Conservation (phyloP, 2,113 vertebrate species). For the Phoxinus phoxinus region DNA sequence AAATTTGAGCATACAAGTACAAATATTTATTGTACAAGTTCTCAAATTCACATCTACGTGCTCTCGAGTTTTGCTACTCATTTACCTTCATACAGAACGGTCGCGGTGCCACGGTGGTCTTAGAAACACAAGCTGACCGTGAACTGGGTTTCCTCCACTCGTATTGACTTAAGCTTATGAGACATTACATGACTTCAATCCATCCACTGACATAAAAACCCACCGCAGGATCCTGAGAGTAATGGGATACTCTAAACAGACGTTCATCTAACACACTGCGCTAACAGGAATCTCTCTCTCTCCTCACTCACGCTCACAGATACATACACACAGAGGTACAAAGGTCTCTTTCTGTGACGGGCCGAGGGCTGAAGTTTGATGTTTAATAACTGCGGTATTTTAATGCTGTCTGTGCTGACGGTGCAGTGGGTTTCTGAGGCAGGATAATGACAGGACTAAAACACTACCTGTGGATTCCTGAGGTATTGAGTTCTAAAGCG, state of each 20-base stretch:
- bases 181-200: slow-evolving; percentile 51
- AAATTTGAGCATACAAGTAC: no score
- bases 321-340: slow-evolving; percentile 45
- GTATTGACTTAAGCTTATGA: slow-evolving; percentile 55
- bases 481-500: slow-evolving; percentile 53
- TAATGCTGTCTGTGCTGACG: slow-evolving; percentile 57
- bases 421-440: slow-evolving; percentile 33
- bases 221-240: slow-evolving; percentile 39
- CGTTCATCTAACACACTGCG: slow-evolving; percentile 27
- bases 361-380: slow-evolving; percentile 49
- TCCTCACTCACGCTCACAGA: slow-evolving; percentile 17
- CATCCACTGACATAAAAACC: slow-evolving; percentile 44
- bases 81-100: no score
- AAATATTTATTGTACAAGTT: no score
- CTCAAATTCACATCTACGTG: no score
- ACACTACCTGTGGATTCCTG: slow-evolving; percentile 52
- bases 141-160: slow-evolving; percentile 43
- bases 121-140: slow-evolving; percentile 49
- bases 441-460: slow-evolving; percentile 53
- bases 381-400: slow-evolving; percentile 61
- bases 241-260: slow-evolving; percentile 53
- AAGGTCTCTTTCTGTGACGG: slow-evolving; percentile 60
- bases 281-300: slow-evolving; percentile 31
- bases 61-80: no score
- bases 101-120: slow-evolving; percentile 45